phyloP scores from a whole-genome alignment of 2,797 vertebrate genomes.

The Chelonia mydas region DNA sequence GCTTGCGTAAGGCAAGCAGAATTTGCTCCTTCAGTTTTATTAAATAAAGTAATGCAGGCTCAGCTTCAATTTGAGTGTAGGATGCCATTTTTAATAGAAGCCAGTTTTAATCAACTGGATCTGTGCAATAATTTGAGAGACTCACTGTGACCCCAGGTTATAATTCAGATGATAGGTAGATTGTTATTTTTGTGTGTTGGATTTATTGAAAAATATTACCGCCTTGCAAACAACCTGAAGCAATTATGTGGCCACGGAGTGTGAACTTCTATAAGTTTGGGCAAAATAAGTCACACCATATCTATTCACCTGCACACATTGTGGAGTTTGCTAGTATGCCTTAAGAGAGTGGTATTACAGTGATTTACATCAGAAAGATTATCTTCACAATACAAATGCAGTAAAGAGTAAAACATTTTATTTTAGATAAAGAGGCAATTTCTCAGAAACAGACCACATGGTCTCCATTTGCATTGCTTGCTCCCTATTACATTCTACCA shows the following conservation, averaged over 20 bases:
- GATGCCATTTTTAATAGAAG: background rate
- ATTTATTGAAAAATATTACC: background rate
- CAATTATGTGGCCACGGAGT: background rate
- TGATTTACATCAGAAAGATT: conserved; percentile 27
- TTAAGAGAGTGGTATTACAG: background rate
- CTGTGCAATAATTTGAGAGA: background rate
- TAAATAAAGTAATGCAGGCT: background rate
- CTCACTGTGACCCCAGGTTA: background rate
- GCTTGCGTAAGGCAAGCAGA: background rate
- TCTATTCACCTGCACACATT: conserved; percentile 6
- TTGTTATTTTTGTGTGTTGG: background rate
- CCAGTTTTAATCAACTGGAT: background rate
- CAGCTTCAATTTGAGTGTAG: background rate
- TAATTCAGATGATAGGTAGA: background rate
- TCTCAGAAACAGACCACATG: conserved; percentile 16
- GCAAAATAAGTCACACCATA: background rate
- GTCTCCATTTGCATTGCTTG: conserved; percentile 25
- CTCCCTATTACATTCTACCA: background rate
- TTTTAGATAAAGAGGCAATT: background rate
- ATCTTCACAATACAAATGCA: background rate
- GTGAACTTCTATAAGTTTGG: background rate
- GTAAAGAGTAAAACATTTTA: background rate
- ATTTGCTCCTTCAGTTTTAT: background rate
- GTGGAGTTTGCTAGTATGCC: background rate
- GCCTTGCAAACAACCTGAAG: conserved; percentile 36